Base-by-base conservation (phyloP, 2,888 invertebrate species). In the Desoria tigrina region DNA sequence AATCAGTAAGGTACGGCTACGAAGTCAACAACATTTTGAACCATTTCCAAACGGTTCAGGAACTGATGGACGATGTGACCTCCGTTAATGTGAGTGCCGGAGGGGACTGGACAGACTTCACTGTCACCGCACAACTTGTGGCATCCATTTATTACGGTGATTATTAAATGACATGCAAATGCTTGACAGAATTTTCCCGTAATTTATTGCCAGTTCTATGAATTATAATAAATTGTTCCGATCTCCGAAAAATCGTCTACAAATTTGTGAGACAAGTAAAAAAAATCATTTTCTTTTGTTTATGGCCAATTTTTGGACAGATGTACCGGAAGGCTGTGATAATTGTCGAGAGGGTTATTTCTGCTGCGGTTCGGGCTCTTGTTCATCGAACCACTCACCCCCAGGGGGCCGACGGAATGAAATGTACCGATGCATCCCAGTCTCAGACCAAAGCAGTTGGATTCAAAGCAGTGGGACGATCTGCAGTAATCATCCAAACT, bases 401-500 rank as follows among this genome's bases (percentile, higher is more conserved):
- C 26, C 24, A 62, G 55, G 28, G 32, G n/a, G n/a, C n/a, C n/a
- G n/a, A n/a, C n/a, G 37, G 32, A 21, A 7, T 32, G n/a, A 32
- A 18, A 4, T 51, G 6, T 57, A 21, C 24, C 59, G 70, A 2
- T 70, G 70, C 54, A 70, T 70, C 51, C 70, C 66, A 1, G 6
- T 21, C 26, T 51, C 51, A 24, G 24, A 24, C 6, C 14, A 26
- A 24, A 26, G 1, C 18, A 56, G 11, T 23, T 16, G 23, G 24
- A n/a, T 39, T n/a, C 23, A 16, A 9, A 45, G 45, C 1, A 63
- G 66, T 6, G 21, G 6, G 0, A 42, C 56, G 1, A 14, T 63
- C 3, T 71, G 71, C 51, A 62, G 68, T 49, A 42, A 54, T 1
- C 71, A 71, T 42, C 66, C 71, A 0, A 66, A 71, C 28, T 71